Evolutionary conservation across 2,888 invertebrate genomes (phyloP).

Genomic region (Pyralis farinalis): DNA sequence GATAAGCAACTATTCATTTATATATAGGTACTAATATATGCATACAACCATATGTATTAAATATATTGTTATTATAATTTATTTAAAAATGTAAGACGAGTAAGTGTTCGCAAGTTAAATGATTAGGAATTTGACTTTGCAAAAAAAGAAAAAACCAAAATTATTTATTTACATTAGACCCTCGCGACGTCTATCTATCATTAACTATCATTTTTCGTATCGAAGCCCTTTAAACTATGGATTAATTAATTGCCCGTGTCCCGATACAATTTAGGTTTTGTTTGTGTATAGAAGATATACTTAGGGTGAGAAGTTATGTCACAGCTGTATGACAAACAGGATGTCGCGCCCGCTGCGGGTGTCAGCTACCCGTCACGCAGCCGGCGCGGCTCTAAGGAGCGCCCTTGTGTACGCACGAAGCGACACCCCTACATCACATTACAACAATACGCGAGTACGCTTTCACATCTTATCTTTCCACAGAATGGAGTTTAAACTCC

Average conservation of each 20-base stretch:
- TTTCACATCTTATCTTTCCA: conserved; percentile 19
- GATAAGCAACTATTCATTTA: too few relatives aligned
- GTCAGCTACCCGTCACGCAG: conserved; percentile 15
- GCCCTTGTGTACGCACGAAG: conserved; percentile 17
- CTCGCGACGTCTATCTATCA: too few relatives aligned
- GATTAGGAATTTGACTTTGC: too few relatives aligned
- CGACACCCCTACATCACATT: background rate
- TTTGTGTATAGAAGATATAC: background rate
- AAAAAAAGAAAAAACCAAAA: too few relatives aligned
- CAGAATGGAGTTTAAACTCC: conserved; percentile 15
- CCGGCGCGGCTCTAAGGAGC: conserved; percentile 44
- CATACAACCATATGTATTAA: too few relatives aligned
- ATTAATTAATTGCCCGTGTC: background rate
- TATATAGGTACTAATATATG: too few relatives aligned
- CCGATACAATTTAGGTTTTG: background rate
- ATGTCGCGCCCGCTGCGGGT: conserved; percentile 35
- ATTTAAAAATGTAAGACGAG: too few relatives aligned
- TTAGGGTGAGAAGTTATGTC: conserved; percentile 39
- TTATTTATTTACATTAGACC: too few relatives aligned
- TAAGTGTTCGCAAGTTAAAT: too few relatives aligned
- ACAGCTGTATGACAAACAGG: conserved; percentile 52
- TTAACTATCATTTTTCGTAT: too few relatives aligned
- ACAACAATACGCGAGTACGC: conserved; percentile 4
- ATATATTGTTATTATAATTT: too few relatives aligned
- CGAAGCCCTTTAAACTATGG: too few relatives aligned